Conservation (phyloP, 2,888 invertebrate species). For the Chrysina gloriosa region DNA sequence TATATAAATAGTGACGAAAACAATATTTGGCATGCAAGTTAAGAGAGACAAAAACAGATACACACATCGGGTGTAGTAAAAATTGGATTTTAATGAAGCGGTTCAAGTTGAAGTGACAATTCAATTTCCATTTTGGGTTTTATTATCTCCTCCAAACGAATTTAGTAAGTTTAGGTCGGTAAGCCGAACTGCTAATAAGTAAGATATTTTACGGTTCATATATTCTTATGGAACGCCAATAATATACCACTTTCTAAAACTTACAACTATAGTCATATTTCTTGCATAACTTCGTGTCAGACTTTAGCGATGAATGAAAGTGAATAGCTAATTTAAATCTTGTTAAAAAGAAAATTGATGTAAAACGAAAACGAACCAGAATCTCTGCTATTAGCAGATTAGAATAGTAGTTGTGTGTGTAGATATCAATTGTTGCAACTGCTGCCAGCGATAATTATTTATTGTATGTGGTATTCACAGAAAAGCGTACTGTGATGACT, state of each 20-base stretch:
- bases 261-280: neutral
- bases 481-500: no score
- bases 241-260: constrained; percentile 28
- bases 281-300: neutral
- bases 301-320: neutral
- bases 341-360: neutral
- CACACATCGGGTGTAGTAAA: neutral
- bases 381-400: neutral
- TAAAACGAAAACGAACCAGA: neutral
- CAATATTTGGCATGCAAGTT: no score
- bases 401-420: neutral
- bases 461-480: neutral
- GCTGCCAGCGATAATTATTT: neutral
- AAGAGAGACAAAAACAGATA: no score
- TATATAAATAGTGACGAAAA: no score
- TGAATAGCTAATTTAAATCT: constrained; percentile 6
- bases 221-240: constrained; percentile 20
- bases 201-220: constrained; percentile 28
- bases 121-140: constrained; percentile 26
- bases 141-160: constrained; percentile 15
- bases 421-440: neutral
- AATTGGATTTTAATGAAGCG: constrained; percentile 25
- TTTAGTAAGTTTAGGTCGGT: neutral
- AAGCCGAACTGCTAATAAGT: constrained; percentile 5
- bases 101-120: constrained; percentile 20